A percentile compares a stretch with the other conserved stretches of the same genome.
Evolutionary conservation across 1,140 invertebrate species (phyloP).

Genomic region (Cydia pomonella): DNA sequence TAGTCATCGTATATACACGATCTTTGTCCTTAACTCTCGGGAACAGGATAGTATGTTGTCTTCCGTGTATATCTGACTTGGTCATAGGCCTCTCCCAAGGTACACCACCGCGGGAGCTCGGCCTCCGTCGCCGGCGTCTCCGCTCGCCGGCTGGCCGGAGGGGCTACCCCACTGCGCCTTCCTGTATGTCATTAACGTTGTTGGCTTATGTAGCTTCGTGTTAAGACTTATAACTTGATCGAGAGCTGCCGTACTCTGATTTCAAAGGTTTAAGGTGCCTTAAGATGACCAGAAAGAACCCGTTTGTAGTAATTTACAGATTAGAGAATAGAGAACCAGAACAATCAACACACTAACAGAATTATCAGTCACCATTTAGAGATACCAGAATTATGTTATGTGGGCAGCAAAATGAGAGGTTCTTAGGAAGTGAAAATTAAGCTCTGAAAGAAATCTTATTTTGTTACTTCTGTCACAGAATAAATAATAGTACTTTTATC

Average conservation of each 20-base stretch:
- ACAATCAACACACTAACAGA: no score
- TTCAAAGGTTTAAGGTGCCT: not conserved
- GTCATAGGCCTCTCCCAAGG: constrained; percentile 31
- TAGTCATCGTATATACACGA: not conserved
- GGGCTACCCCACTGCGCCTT: constrained; percentile 23
- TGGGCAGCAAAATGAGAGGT: no score
- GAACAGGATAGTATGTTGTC: not conserved
- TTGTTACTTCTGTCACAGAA: no score
- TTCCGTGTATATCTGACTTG: not conserved
- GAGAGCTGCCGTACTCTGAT: not conserved
- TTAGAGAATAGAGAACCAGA: no score
- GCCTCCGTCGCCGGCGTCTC: not conserved
- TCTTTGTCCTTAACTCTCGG: not conserved
- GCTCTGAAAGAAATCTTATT: no score
- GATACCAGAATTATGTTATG: no score
- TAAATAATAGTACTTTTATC: no score
- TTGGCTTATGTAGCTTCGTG: constrained; percentile 7
- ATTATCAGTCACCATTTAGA: no score
- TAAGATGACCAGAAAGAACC: no score
- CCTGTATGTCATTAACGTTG: constrained; percentile 17
- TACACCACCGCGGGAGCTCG: constrained; percentile 21
- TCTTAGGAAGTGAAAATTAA: no score
- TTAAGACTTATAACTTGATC: not conserved
- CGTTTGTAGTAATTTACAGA: no score
- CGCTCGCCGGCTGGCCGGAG: constrained; percentile 16